phyloP scores from a whole-genome alignment of 2,888 invertebrate genomes.

The Drosophila hamatofila region DNA sequence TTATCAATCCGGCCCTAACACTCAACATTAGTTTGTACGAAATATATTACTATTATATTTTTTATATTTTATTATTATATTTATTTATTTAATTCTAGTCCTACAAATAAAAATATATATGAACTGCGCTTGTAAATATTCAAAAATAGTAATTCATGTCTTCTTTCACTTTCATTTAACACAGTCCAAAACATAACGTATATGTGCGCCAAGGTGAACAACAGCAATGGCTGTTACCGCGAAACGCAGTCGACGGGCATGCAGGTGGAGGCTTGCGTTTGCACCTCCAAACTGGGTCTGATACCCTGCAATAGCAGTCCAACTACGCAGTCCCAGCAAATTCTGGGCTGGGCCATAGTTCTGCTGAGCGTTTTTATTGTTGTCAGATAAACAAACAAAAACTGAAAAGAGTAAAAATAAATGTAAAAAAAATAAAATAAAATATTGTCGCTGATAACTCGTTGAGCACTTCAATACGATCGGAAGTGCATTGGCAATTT shows the following conservation, averaged over 20 bases:
- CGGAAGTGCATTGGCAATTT: constrained; percentile 47
- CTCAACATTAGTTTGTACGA: no score
- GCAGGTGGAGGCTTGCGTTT: constrained; percentile 86
- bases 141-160: not conserved
- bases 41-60: no score
- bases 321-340: not conserved
- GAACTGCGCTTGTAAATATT: no score
- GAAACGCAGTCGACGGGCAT: constrained; percentile 86
- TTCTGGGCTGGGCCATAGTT: constrained; percentile 49
- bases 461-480: constrained; percentile 19
- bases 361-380: constrained; percentile 35
- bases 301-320: constrained; percentile 85
- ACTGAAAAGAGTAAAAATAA: not conserved
- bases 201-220: constrained; percentile 89
- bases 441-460: constrained; percentile 28
- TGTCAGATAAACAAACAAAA: constrained; percentile 55
- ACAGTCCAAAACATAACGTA: constrained; percentile 90
- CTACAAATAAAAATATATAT: no score
- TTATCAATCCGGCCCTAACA: no score
- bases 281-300: constrained; percentile 84
- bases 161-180: constrained; percentile 32
- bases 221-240: constrained; percentile 87
- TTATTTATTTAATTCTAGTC: no score
- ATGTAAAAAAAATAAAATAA: not conserved
- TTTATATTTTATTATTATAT: no score